Base-by-base conservation (phyloP, 2,797 vertebrate genomes). In the Centropyge bicolor region DNA sequence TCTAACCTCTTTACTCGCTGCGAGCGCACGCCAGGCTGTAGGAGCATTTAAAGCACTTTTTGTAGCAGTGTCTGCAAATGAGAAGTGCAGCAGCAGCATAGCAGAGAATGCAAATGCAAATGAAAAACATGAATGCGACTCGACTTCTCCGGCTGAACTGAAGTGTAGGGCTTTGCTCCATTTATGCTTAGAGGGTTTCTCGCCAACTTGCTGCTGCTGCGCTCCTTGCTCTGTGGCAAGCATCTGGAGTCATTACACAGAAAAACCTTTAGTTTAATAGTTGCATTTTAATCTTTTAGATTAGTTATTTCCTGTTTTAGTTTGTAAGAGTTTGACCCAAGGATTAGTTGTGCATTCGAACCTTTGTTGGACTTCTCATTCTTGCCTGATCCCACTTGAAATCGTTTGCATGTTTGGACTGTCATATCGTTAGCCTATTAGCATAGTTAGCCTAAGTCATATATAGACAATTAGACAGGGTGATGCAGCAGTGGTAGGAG, bases 21-120 rank as follows among this genome's bases (percentile, higher is more conserved):
- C 27, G 24, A 64, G 40, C 20, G 9, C 1, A 55, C 27, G 46
- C 12, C 7, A 43, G 31, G 8, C 46, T 22, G 38, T 62, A 43
- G 12, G 4, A 43, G 38, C 38, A 43, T 62, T 43, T 43, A 43
- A 43, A 43, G 60, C 36, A 24, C n/a, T 24, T 62, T 24, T 62
- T 40, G n/a, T 41, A n/a, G 7, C 60, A 46, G 61, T 10, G 5
- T 46, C 46, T 43, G 60, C 41, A 63, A 24, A 61, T 41, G 38
- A 62, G 60, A 62, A 62, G 40, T 8, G 60, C 36, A 62, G 22
- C 57, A 60, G 36, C 57, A 60, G 24, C 24, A 31, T 19, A 6
- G n/a, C 13, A 27, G 41, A 46, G 24, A 12, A 31, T 31, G 27
- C 27, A 31, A 31, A 31, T 31, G 27, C 27, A 31, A 31, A 31